A percentile compares a stretch with the other conserved stretches of the same genome.
Evolutionary conservation across 1,140 invertebrate species (phyloP).

Genomic region (Caenorhabditis brenneri): DNA sequence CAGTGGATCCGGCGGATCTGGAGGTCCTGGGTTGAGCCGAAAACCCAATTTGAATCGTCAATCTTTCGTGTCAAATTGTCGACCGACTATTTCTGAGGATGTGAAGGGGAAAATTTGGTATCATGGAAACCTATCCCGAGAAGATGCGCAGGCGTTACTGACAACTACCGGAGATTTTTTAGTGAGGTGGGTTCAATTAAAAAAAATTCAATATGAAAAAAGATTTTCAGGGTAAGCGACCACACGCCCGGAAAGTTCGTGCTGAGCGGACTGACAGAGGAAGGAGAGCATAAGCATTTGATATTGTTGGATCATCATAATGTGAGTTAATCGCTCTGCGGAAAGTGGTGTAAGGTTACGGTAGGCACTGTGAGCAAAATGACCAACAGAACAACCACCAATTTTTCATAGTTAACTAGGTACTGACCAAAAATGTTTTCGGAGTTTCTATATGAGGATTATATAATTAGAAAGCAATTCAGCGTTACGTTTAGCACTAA

Average conservation of each 20-base stretch:
- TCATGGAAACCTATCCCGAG: neutral
- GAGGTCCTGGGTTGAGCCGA: neutral
- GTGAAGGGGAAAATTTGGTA: neutral
- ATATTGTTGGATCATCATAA: neutral
- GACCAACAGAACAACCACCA: no score
- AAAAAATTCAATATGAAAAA: no score
- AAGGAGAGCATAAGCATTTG: slow-evolving; percentile 16
- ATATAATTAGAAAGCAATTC: no score
- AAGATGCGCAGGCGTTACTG: neutral
- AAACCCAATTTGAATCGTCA: neutral
- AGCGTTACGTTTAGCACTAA: no score
- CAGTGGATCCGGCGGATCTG: no score
- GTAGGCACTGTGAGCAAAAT: no score
- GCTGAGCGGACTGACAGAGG: neutral
- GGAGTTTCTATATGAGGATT: no score
- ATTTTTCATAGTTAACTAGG: no score
- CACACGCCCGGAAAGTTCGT: slow-evolving; percentile 5
- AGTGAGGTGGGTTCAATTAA: neutral
- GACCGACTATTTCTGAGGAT: neutral
- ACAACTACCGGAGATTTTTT: neutral
- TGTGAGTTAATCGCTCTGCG: no score
- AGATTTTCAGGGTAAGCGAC: no score
- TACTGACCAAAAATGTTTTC: no score
- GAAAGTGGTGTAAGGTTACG: no score
- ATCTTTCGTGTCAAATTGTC: neutral